These are phyloP conservation scores for Mythimna pallens DNA, from an alignment of 2,888 invertebrate species.

Conservation along the genomic window DNA sequence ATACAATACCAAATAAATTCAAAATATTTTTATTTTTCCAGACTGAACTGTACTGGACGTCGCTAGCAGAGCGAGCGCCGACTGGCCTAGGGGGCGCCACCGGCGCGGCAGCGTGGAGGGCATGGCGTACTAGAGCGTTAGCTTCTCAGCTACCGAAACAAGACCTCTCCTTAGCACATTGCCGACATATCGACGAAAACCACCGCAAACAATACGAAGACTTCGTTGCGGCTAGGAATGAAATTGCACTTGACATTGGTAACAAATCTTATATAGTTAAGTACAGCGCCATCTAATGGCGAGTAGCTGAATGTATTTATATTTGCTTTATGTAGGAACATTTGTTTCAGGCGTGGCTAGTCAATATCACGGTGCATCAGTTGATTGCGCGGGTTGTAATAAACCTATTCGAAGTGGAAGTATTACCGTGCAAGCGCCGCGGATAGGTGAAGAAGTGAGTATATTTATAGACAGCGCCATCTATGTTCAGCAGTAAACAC, in stretches of 20 bases:
- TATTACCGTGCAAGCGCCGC: conserved; percentile 96
- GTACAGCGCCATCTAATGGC: conserved; percentile 72
- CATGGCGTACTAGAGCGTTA: conserved; percentile 90
- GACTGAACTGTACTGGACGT: conserved; percentile 98
- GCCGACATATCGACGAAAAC: conserved; percentile 95
- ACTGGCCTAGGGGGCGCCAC: conserved; percentile 81
- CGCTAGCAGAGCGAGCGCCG: conserved; percentile 93
- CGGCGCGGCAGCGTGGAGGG: conserved; percentile 84
- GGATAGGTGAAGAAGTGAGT: conserved; percentile 93
- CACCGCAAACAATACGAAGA: conserved; percentile 96
- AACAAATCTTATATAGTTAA: conserved; percentile 61
- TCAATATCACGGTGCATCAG: conserved; percentile 89
- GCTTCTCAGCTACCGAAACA: conserved; percentile 98
- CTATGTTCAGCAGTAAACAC: not conserved
- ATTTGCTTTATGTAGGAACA: conserved; percentile 47
- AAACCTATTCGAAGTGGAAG: conserved; percentile 95
- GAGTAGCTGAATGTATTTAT: conserved; percentile 61
- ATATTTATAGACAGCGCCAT: conserved; percentile 36
- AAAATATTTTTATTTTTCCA: conserved; percentile 79
- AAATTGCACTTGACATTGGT: conserved; percentile 98
- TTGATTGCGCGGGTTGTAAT: conserved; percentile 96
- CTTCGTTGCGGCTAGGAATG: conserved; percentile 98
- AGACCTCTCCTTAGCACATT: conserved; percentile 97
- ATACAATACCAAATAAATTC: too few species aligned
- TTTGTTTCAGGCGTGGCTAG: conserved; percentile 90